Conservation (phyloP, 1,140 invertebrate genomes). For the Microplitis mediator region DNA sequence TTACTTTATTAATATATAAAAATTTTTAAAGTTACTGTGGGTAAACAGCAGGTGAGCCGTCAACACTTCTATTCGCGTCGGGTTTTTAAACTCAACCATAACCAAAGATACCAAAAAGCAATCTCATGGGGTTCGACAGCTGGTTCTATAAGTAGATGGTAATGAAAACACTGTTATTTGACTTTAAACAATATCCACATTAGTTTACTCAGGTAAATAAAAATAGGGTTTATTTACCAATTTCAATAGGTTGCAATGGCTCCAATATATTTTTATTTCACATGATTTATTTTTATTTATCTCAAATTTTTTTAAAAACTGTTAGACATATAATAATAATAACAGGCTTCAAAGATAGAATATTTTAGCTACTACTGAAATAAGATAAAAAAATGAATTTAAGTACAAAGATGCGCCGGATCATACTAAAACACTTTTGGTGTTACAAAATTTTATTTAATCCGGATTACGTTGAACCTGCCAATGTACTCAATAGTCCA, state of each 20-base stretch:
- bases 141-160: slow-evolving; percentile 60
- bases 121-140: slow-evolving; percentile 43
- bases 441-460: slow-evolving; percentile 56
- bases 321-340: background rate
- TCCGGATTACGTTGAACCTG: slow-evolving; percentile 57
- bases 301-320: too few relatives aligned
- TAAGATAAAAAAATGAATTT: background rate
- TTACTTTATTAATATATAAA: too few relatives aligned
- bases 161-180: slow-evolving; percentile 43
- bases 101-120: too few relatives aligned
- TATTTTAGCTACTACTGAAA: background rate
- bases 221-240: background rate
- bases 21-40: too few relatives aligned
- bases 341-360: background rate
- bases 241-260: too few relatives aligned
- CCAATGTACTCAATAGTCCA: slow-evolving; percentile 30
- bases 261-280: too few relatives aligned
- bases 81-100: too few relatives aligned
- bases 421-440: slow-evolving; percentile 56
- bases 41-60: too few relatives aligned
- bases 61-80: too few relatives aligned
- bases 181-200: slow-evolving; percentile 54
- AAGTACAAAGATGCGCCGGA: background rate
- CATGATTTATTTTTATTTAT: too few relatives aligned
- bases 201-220: slow-evolving; percentile 12